Base-by-base conservation (phyloP, 1,140 invertebrate genomes). In the Saccostrea glomerata region DNA sequence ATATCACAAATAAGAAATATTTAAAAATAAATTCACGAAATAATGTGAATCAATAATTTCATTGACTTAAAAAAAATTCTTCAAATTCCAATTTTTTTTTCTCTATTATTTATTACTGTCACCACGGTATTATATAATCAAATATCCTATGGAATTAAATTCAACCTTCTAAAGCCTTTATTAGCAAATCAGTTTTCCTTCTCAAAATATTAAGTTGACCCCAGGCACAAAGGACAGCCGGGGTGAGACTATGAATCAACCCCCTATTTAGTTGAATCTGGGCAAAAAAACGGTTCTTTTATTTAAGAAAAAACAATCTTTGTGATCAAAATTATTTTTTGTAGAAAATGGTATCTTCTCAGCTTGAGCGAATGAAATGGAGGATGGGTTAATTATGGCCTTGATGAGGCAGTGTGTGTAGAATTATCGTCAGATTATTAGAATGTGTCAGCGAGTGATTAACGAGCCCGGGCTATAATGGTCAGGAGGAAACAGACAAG, bases 321-420 rank as follows among this genome's bases (percentile, higher is more conserved):
- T 77, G 70, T 77, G 70, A 77, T 77, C 70, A 77, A 77, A 77
- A 77, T 30, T 77, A 77, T 36, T 30, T 77, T 40, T 77, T 77
- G 25, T 11, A 77, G 17, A 25, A 36, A 47, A 17, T 17, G 70
- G 30, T 11, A 36, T 12, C 70, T 25, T 77, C 70, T 30, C 70
- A 77, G 70, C 70, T 15, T 30, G 70, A 36, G 70, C 11, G 70
- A 30, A 77, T 25, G 70, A 36, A 30, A 36, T 4, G 25, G 25
- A 36, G 70, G 70, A 77, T 36, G 70, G 70, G 23, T 77, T 77
- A 77, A 77, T 77, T 77, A 77, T 77, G 70, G 70, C 30, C 70
- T 77, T 77, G 70, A 77, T 77, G 70, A 77, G 70, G 25, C 70
- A 77, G 70, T 77, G 70, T 77, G 70, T 77, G 70, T 77, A 77